Evolutionary conservation across 2,797 vertebrate genomes (phyloP).

Genomic region (Toxotes lorentzi): DNA sequence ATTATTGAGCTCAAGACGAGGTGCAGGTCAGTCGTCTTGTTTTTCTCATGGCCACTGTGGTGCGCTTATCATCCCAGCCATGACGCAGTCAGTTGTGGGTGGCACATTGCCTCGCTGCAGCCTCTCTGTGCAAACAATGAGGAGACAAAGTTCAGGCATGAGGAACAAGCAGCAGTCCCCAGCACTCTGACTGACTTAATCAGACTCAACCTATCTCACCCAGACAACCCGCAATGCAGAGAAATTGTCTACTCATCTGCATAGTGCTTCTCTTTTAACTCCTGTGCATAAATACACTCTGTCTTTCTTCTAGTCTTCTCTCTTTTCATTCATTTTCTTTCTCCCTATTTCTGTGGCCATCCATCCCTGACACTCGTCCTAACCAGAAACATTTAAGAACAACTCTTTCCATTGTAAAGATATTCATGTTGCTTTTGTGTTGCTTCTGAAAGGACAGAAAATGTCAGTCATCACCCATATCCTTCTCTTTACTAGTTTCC

Average conservation of each 20-base stretch:
- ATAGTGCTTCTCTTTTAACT: slow-evolving; percentile 52
- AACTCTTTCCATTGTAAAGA: neutral
- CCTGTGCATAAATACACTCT: slow-evolving; percentile 14
- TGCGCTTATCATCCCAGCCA: slow-evolving; percentile 46
- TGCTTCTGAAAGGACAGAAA: slow-evolving; percentile 4
- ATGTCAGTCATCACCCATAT: slow-evolving; percentile 7
- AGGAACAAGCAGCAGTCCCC: slow-evolving; percentile 47
- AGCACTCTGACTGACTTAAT: slow-evolving; percentile 63
- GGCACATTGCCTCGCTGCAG: slow-evolving; percentile 58
- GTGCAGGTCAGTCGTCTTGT: slow-evolving; percentile 43
- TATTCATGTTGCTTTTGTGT: neutral
- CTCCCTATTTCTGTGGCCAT: neutral
- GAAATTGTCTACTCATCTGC: slow-evolving; percentile 67
- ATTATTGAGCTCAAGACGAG: slow-evolving; percentile 31
- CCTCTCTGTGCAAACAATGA: slow-evolving; percentile 75
- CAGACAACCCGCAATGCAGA: slow-evolving; percentile 79
- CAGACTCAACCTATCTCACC: slow-evolving; percentile 56
- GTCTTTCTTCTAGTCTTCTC: slow-evolving; percentile 8
- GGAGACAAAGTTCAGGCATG: slow-evolving; percentile 81
- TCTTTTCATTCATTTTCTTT: neutral
- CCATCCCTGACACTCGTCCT: neutral
- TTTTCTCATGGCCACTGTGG: slow-evolving; percentile 44
- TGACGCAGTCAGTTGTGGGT: slow-evolving; percentile 65
- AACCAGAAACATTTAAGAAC: slow-evolving; percentile 2
- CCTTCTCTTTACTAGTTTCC: slow-evolving; percentile 10